Evolutionary conservation across 2,797 vertebrate genomes (phyloP).

Genomic region (Melanotaenia nigrans): DNA sequence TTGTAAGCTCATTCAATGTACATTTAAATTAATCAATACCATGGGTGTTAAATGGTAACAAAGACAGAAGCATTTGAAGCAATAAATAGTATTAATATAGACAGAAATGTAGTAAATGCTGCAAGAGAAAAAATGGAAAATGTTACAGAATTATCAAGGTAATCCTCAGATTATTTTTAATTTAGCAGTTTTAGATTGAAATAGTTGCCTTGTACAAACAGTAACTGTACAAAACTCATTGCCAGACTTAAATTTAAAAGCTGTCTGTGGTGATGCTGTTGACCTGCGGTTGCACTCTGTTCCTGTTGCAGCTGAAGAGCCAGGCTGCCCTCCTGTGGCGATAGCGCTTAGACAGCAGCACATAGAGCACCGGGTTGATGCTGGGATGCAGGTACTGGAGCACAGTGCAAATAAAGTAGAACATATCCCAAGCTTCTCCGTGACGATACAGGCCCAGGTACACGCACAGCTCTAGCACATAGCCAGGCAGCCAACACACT

Average conservation of each 20-base stretch:
- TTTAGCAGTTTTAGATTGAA: background rate
- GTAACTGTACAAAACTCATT: slow-evolving; percentile 3
- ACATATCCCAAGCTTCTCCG: slow-evolving; percentile 75
- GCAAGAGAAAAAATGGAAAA: background rate
- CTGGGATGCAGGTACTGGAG: slow-evolving; percentile 81
- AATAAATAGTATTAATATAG: background rate
- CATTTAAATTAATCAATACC: background rate
- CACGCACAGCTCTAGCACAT: slow-evolving; percentile 80
- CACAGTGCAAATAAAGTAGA: slow-evolving; percentile 80
- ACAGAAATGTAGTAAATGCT: background rate
- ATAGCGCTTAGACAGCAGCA: slow-evolving; percentile 78
- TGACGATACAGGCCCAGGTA: slow-evolving; percentile 79
- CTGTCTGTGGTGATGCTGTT: slow-evolving; percentile 70
- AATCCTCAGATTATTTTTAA: background rate
- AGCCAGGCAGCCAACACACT: slow-evolving; percentile 82
- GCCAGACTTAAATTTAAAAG: slow-evolving; percentile 50
- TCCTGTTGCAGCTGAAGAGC: slow-evolving; percentile 68
- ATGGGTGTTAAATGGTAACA: background rate
- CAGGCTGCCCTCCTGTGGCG: slow-evolving; percentile 73
- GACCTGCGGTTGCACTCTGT: slow-evolving; percentile 77
- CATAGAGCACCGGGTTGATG: slow-evolving; percentile 79
- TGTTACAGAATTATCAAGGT: background rate
- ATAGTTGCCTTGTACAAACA: slow-evolving; percentile 10
- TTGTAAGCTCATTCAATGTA: background rate
- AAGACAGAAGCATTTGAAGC: background rate